These are phyloP conservation scores for Hypena proboscidalis DNA, from an alignment of 2,888 invertebrate genomes.

Conservation along the genomic window DNA sequence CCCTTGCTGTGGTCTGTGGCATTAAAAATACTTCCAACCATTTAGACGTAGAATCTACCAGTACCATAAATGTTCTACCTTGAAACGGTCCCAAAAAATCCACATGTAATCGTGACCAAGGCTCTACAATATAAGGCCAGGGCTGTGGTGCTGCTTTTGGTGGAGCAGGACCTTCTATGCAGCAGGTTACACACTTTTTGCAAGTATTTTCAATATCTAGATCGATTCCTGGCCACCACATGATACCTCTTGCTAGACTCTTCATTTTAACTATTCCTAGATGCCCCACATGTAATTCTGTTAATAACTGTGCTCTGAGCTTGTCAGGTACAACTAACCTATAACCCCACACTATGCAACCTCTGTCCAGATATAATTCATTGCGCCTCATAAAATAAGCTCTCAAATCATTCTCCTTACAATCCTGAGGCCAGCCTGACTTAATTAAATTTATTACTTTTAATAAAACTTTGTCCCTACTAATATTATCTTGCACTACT, in stretches of 20 bases:
- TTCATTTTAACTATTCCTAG: constrained; percentile 4
- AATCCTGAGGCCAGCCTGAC: not conserved
- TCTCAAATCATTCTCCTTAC: not conserved
- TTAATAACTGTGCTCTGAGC: no score
- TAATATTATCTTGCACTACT: no score
- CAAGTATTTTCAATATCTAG: not conserved
- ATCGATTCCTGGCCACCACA: constrained; percentile 3
- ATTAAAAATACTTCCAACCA: constrained; percentile 1
- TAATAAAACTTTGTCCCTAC: no score
- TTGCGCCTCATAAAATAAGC: not conserved
- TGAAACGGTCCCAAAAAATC: no score
- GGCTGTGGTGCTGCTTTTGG: not conserved
- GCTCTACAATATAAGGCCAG: not conserved
- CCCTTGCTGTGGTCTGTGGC: not conserved
- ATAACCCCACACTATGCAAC: constrained; percentile 2
- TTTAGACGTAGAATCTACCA: constrained; percentile 1
- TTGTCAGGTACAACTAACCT: not conserved
- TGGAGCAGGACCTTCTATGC: no score
- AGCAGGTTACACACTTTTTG: not conserved
- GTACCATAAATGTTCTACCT: not conserved
- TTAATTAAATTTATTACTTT: no score
- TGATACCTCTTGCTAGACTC: not conserved
- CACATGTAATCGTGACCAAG: not conserved
- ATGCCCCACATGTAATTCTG: not conserved
- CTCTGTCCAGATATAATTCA: not conserved